These are phyloP conservation scores for Acanthosepion pharaonis DNA, from an alignment of 2,888 invertebrate species.

Conservation along the genomic window DNA sequence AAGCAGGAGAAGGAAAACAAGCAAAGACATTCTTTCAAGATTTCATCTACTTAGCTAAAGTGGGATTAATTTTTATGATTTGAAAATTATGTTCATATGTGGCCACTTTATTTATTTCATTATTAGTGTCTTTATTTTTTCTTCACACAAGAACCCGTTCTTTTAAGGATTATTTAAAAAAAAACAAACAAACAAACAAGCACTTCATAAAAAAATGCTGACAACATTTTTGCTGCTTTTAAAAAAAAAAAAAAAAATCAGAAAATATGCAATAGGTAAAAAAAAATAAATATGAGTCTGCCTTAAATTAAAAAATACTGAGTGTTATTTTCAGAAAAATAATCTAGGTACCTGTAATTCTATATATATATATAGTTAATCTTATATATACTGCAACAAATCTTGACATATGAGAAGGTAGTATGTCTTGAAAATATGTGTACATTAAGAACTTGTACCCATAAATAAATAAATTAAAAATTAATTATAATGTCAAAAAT, in stretches of 20 bases:
- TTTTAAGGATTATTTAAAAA: neutral
- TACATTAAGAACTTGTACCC: too few species aligned
- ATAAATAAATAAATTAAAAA: too few species aligned
- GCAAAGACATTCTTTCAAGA: neutral
- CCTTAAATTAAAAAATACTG: too few species aligned
- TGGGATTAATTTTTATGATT: slow-evolving; percentile 1
- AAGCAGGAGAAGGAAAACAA: neutral
- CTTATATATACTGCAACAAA: neutral
- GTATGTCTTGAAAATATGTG: too few species aligned
- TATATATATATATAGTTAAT: slow-evolving; percentile 24
- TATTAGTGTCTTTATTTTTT: neutral
- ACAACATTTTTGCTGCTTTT: neutral
- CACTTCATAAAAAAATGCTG: neutral
- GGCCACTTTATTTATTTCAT: neutral
- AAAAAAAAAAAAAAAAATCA: neutral
- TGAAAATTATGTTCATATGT: slow-evolving; percentile 16
- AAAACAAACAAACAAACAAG: neutral
- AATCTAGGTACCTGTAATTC: neutral
- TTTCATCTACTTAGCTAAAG: neutral
- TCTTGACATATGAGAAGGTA: too few species aligned
- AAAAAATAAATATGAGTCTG: too few species aligned
- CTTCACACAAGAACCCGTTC: neutral
- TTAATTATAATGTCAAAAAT: too few species aligned
- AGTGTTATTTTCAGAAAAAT: too few species aligned
- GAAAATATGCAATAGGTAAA: too few species aligned